phyloP scores from a whole-genome alignment of 2,888 invertebrate genomes.

The Tuta absoluta region DNA sequence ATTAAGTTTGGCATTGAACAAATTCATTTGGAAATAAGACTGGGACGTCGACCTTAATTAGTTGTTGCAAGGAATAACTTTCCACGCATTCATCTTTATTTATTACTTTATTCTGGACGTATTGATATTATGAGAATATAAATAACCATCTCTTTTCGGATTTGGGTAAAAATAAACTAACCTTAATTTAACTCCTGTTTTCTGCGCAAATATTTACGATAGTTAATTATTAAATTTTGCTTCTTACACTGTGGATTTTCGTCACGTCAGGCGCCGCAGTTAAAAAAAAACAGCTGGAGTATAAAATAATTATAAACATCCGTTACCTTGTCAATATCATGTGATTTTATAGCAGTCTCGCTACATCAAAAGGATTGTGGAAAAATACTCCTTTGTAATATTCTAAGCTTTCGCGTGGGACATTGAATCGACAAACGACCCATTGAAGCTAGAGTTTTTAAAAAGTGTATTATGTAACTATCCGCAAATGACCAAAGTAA shows the following conservation, averaged over 20 bases:
- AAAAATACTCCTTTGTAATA: not conserved
- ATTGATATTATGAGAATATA: not conserved
- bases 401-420: too few relatives aligned
- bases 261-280: not conserved
- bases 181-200: slow-evolving; percentile 17
- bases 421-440: too few relatives aligned
- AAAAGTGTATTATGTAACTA: too few relatives aligned
- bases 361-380: not conserved
- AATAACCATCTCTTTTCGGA: slow-evolving; percentile 1
- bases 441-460: too few relatives aligned
- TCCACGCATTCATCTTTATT: not conserved
- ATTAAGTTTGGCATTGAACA: too few relatives aligned
- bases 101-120: too few relatives aligned
- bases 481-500: too few relatives aligned
- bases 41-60: too few relatives aligned
- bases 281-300: not conserved
- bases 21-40: too few relatives aligned
- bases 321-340: not conserved
- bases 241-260: not conserved
- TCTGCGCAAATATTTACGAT: slow-evolving; percentile 1
- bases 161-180: not conserved
- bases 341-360: slow-evolving; percentile 1
- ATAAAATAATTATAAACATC: slow-evolving; percentile 1
- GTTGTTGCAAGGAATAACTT: not conserved
- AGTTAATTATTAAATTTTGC: not conserved